Percentiles rank a stretch among this genome's conserved stretches.
Conservation (phyloP, 2,888 invertebrate species). For the Ennomos fuscantarius region DNA sequence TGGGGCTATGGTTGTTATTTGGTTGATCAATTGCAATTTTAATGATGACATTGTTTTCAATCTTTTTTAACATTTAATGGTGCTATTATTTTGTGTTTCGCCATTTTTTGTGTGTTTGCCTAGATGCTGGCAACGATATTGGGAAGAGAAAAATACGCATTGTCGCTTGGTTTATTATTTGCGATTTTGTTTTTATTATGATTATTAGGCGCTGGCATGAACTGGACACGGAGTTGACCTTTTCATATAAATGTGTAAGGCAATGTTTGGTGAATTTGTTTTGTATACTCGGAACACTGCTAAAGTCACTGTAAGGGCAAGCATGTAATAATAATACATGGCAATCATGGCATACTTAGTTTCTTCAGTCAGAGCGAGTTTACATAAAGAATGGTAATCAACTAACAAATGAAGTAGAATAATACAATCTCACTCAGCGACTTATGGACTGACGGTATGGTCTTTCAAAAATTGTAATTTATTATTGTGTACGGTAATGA, state of each 20-base stretch:
- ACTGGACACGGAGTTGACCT: slow-evolving; percentile 6
- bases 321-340: not conserved
- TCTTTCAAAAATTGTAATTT: not conserved
- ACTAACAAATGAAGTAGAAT: slow-evolving; percentile 3
- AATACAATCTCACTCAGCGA: slow-evolving; percentile 1
- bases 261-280: not conserved
- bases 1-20: slow-evolving; percentile 2
- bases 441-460: slow-evolving; percentile 2
- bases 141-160: not conserved
- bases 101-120: slow-evolving; percentile 4
- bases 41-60: not conserved
- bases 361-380: not conserved
- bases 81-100: not conserved
- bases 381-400: not conserved
- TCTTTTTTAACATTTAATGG: not conserved
- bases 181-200: slow-evolving; percentile 2
- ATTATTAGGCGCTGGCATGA: slow-evolving; percentile 17
- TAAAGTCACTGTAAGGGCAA: not conserved
- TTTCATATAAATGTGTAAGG: not conserved
- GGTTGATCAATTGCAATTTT: slow-evolving; percentile 1
- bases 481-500: no score
- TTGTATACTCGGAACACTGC: not conserved
- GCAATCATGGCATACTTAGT: not conserved
- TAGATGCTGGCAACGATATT: not conserved
- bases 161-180: not conserved